A percentile compares a stretch with the other conserved stretches of the same genome.
Evolutionary conservation across 2,888 invertebrate species (phyloP).

Genomic region (Dryadula phaetusa): DNA sequence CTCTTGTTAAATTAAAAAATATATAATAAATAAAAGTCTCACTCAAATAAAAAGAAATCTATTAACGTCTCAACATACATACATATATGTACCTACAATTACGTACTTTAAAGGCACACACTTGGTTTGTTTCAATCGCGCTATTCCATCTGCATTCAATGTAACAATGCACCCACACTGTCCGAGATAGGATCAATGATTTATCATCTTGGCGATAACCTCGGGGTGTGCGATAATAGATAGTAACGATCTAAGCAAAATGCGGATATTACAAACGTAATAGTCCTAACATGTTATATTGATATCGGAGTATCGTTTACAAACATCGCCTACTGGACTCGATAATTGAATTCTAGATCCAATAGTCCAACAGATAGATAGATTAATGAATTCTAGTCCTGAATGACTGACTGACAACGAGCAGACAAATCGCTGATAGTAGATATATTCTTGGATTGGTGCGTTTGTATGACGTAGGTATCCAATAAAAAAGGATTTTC

Average conservation of each 20-base stretch:
- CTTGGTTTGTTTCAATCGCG: slow-evolving; percentile 21
- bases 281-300: slow-evolving; percentile 12
- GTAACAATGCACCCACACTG: slow-evolving; percentile 41
- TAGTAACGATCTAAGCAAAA: slow-evolving; percentile 36
- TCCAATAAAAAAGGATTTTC: too few relatives aligned
- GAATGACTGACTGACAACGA: too few relatives aligned
- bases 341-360: not conserved
- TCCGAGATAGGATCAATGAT: slow-evolving; percentile 39
- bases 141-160: slow-evolving; percentile 33
- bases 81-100: not conserved
- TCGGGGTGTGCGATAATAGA: slow-evolving; percentile 37
- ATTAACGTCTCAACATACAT: not conserved
- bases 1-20: not conserved
- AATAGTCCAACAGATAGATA: too few relatives aligned
- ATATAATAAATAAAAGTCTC: too few relatives aligned
- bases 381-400: too few relatives aligned
- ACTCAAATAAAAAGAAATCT: not conserved
- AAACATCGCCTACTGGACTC: not conserved
- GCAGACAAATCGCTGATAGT: too few relatives aligned
- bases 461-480: too few relatives aligned
- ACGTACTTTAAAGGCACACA: not conserved
- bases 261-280: slow-evolving; percentile 24
- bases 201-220: slow-evolving; percentile 36
- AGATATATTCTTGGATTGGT: too few relatives aligned
- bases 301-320: not conserved